These are phyloP conservation scores for Pomacea maculata DNA, from an alignment of 1,140 invertebrate species.

Conservation along the genomic window DNA sequence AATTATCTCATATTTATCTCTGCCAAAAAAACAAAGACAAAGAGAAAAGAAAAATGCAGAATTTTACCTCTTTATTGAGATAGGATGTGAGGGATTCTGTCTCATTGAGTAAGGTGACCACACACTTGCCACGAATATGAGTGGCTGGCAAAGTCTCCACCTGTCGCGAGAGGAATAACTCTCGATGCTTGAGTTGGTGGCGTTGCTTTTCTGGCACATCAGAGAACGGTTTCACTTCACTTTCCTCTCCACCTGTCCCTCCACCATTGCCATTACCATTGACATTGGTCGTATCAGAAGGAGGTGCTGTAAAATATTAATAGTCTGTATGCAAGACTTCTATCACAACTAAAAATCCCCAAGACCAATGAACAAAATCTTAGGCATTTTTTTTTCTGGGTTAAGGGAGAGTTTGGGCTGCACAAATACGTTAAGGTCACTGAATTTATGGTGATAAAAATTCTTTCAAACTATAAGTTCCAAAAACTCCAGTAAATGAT, in stretches of 20 bases:
- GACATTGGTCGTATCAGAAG: slow-evolving; percentile 11
- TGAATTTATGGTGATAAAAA: no score
- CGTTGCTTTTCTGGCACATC: slow-evolving; percentile 71
- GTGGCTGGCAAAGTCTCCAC: slow-evolving; percentile 98
- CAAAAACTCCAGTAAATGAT: no score
- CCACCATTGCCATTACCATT: slow-evolving; percentile 16
- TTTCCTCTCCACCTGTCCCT: slow-evolving; percentile 64
- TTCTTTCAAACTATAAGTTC: no score
- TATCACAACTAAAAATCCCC: neutral
- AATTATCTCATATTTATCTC: no score
- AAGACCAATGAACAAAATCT: no score
- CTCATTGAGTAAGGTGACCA: slow-evolving; percentile 97
- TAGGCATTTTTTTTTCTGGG: no score
- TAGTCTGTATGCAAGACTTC: neutral
- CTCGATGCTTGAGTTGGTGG: slow-evolving; percentile 96
- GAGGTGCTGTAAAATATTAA: neutral
- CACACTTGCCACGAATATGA: slow-evolving; percentile 98
- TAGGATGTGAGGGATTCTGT: slow-evolving; percentile 96
- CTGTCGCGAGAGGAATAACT: slow-evolving; percentile 97
- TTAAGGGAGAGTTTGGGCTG: no score
- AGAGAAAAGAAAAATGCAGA: no score
- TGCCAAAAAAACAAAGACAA: no score
- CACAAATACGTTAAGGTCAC: no score
- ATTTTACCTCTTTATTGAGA: slow-evolving; percentile 88
- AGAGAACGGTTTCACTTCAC: slow-evolving; percentile 51